Conservation (phyloP, 2,888 invertebrate species). For the Epistrophe grossulariae region DNA sequence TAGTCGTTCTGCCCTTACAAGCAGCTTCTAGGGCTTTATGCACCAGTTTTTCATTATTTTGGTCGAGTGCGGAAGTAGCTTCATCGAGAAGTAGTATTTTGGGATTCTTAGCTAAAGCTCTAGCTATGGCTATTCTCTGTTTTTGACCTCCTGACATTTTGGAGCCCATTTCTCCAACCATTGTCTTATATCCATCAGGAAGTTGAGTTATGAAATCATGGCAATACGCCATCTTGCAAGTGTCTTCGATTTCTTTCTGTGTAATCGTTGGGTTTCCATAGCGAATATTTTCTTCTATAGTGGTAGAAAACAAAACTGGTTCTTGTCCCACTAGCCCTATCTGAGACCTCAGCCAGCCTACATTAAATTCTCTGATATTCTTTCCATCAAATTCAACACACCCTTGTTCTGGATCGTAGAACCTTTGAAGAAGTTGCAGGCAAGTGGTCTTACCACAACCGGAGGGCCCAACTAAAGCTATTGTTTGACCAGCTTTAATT, state of each 20-base stretch:
- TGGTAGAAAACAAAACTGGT: slow-evolving; percentile 92
- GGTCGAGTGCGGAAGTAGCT: slow-evolving; percentile 93
- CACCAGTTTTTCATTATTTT: slow-evolving; percentile 91
- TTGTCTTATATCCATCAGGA: slow-evolving; percentile 90
- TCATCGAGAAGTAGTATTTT: slow-evolving; percentile 91
- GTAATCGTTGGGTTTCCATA: slow-evolving; percentile 89
- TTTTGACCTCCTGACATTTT: slow-evolving; percentile 94
- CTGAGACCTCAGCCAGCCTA: slow-evolving; percentile 89
- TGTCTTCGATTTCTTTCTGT: slow-evolving; percentile 88
- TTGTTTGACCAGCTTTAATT: slow-evolving; percentile 87
- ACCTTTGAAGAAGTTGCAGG: slow-evolving; percentile 90
- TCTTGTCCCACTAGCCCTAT: slow-evolving; percentile 95
- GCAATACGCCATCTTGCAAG: slow-evolving; percentile 90
- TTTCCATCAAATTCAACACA: slow-evolving; percentile 86
- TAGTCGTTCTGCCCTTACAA: slow-evolving; percentile 89
- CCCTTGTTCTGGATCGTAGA: slow-evolving; percentile 88
- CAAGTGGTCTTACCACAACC: slow-evolving; percentile 94
- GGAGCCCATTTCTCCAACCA: slow-evolving; percentile 91
- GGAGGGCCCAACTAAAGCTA: slow-evolving; percentile 90
- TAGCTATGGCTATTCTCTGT: slow-evolving; percentile 93
- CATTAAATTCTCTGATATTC: slow-evolving; percentile 88
- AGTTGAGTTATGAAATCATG: slow-evolving; percentile 90
- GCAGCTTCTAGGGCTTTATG: slow-evolving; percentile 92
- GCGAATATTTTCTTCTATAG: slow-evolving; percentile 88
- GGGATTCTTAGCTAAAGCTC: slow-evolving; percentile 91